Evolutionary conservation across 2,797 vertebrate genomes (phyloP).

Genomic region (Eulemur rubriventer): DNA sequence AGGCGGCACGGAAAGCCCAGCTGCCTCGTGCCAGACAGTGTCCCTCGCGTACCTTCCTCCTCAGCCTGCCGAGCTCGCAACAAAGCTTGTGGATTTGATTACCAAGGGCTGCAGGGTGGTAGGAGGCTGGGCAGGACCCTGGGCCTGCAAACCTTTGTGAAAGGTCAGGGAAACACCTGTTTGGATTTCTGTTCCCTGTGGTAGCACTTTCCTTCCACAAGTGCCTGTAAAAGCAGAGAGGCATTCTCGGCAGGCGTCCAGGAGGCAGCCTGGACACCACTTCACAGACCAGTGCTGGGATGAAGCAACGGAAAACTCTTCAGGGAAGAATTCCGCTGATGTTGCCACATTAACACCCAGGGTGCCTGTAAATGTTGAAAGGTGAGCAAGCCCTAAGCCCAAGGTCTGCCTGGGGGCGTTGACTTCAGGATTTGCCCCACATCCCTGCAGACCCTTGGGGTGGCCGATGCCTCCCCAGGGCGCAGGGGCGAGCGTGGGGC

Average conservation of each 20-base stretch:
- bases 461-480: neutral
- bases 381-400: conserved; percentile 49
- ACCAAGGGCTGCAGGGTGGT: neutral
- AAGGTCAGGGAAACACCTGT: neutral
- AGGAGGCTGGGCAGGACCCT: neutral
- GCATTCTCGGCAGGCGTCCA: neutral
- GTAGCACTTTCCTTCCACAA: neutral
- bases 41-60: neutral
- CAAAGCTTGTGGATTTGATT: neutral
- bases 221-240: neutral
- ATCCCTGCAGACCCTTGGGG: neutral
- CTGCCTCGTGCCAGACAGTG: neutral
- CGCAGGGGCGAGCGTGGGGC: neutral
- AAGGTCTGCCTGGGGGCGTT: conserved; percentile 7
- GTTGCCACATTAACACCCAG: conserved; percentile 44
- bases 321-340: conserved; percentile 9
- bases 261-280: neutral
- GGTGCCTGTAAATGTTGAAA: conserved; percentile 58
- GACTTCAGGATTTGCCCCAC: neutral
- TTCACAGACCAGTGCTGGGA: neutral
- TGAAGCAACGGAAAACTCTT: conserved; percentile 16
- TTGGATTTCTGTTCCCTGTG: neutral
- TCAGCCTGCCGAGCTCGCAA: neutral
- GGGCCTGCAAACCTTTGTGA: neutral
- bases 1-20: neutral